phyloP scores from a whole-genome alignment of 1,140 invertebrate species.

The Lepeophtheirus salmonis region DNA sequence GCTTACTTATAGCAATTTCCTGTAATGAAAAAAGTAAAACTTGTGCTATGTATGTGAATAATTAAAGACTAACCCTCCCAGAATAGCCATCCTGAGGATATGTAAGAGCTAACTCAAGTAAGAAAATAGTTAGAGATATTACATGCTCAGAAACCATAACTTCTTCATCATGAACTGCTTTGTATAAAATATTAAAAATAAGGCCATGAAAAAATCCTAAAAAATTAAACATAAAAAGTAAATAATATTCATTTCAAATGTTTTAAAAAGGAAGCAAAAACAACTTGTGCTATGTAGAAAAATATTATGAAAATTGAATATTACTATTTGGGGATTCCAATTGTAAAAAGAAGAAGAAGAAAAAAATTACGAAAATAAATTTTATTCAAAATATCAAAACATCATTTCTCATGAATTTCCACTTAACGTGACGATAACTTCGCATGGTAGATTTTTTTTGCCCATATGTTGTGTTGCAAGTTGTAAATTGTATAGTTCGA shows the following conservation, averaged over 20 bases:
- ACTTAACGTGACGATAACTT: no score
- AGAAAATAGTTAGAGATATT: slow-evolving; percentile 59
- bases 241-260: neutral
- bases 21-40: neutral
- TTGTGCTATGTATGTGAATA: neutral
- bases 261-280: no score
- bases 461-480: no score
- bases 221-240: neutral
- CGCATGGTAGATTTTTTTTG: no score
- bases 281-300: no score
- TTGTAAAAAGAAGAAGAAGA: no score
- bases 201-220: slow-evolving; percentile 21
- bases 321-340: no score
- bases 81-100: slow-evolving; percentile 22
- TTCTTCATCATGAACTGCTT: slow-evolving; percentile 42
- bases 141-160: slow-evolving; percentile 68
- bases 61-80: slow-evolving; percentile 6
- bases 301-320: no score
- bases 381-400: no score
- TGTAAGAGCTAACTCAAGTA: slow-evolving; percentile 61
- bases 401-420: no score
- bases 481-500: no score
- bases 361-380: no score
- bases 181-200: slow-evolving; percentile 21
- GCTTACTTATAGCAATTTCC: slow-evolving; percentile 7